Percentiles rank a stretch among this genome's conserved stretches.
These are phyloP conservation scores for Vollenhovia emeryi DNA, from an alignment of 1,140 invertebrate species.

Conservation along the genomic window DNA sequence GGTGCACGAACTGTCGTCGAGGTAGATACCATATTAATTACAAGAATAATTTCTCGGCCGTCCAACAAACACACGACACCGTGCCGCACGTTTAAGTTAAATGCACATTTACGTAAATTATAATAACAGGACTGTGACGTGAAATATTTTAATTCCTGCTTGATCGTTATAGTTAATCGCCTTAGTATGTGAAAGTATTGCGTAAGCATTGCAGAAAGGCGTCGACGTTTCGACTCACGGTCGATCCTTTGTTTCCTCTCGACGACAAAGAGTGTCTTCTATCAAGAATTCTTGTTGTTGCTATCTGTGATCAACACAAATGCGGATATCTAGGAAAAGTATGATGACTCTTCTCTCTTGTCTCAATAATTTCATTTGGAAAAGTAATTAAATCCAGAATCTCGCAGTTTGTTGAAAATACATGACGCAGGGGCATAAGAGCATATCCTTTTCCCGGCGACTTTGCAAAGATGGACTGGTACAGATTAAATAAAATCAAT, in stretches of 20 bases:
- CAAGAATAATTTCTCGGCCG: background rate
- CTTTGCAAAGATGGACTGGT: background rate
- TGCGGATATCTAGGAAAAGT: background rate
- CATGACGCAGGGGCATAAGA: background rate
- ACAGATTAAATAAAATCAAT: background rate
- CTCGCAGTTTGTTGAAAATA: background rate
- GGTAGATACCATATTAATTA: background rate
- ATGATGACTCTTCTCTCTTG: background rate
- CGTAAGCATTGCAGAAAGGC: background rate
- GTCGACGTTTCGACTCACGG: constrained; percentile 28
- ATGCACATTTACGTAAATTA: background rate
- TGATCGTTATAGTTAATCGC: background rate
- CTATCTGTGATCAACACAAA: constrained; percentile 35
- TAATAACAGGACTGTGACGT: background rate
- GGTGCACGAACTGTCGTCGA: constrained; percentile 1
- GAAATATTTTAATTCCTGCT: background rate
- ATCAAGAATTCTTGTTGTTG: constrained; percentile 3
- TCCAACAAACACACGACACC: background rate
- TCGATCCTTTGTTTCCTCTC: constrained; percentile 43
- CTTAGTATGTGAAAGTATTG: constrained; percentile 15
- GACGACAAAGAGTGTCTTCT: constrained; percentile 4
- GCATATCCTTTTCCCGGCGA: background rate
- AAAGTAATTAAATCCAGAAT: background rate
- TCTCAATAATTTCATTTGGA: background rate
- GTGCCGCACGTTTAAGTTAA: background rate